Evolutionary conservation across 2,888 invertebrate genomes (phyloP).

Genomic region (Eurois occulta): DNA sequence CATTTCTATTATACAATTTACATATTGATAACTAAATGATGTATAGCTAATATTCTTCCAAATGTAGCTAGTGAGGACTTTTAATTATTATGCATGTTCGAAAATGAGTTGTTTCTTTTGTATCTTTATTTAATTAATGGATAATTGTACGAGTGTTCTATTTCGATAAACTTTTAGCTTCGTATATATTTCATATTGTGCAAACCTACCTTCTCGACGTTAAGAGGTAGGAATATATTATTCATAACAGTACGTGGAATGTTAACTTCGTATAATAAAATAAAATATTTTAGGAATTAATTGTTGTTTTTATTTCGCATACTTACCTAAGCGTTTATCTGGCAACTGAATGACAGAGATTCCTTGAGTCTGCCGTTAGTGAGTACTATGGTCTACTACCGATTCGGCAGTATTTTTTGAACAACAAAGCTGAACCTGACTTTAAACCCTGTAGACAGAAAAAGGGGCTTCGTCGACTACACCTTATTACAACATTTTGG

Average conservation of each 20-base stretch:
- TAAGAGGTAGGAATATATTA: constrained; percentile 55
- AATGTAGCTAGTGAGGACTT: constrained; percentile 57
- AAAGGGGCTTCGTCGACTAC: too few relatives aligned
- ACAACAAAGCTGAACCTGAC: too few relatives aligned
- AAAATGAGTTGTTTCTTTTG: constrained; percentile 68
- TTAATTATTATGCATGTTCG: constrained; percentile 61
- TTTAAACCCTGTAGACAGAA: too few relatives aligned
- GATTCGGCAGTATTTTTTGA: too few relatives aligned
- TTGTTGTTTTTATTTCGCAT: constrained; percentile 62
- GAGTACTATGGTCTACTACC: too few relatives aligned
- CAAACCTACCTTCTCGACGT: constrained; percentile 76
- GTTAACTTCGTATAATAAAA: constrained; percentile 83
- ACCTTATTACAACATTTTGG: too few relatives aligned
- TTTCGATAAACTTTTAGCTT: constrained; percentile 70
- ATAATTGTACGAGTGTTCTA: constrained; percentile 66
- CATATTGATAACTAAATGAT: constrained; percentile 37
- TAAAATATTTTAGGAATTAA: constrained; percentile 82
- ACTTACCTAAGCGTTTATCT: not conserved
- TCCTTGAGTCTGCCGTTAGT: not conserved
- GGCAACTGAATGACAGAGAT: not conserved
- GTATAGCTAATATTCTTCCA: constrained; percentile 53
- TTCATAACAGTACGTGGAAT: constrained; percentile 82
- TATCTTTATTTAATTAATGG: constrained; percentile 68
- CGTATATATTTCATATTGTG: constrained; percentile 73
- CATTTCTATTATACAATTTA: constrained; percentile 55